Evolutionary conservation across 2,797 vertebrate species (phyloP).

Genomic region (Oceanodroma leucorhoa): DNA sequence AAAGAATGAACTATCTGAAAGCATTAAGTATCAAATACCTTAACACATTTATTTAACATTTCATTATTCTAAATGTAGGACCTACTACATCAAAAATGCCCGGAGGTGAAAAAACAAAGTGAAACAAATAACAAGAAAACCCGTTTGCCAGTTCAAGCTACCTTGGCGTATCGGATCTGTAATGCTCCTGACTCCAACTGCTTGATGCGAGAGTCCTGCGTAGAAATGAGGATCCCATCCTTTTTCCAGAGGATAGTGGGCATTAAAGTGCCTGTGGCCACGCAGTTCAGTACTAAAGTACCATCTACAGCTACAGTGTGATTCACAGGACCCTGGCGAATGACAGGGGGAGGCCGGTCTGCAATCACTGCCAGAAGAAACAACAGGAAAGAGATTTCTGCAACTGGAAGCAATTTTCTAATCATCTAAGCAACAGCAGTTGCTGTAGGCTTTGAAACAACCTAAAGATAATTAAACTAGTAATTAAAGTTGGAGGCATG

Average conservation of each 20-base stretch:
- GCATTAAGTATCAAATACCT: background rate
- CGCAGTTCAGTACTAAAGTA: conserved; percentile 87
- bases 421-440: conserved; percentile 85
- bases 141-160: conserved; percentile 49
- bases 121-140: background rate
- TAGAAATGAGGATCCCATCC: conserved; percentile 88
- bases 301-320: conserved; percentile 96
- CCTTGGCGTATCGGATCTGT: conserved; percentile 96
- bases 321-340: conserved; percentile 93
- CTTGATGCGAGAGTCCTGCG: conserved; percentile 94
- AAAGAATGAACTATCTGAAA: background rate
- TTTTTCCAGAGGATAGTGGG: conserved; percentile 97
- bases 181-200: conserved; percentile 88
- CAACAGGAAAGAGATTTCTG: conserved; percentile 80
- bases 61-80: background rate
- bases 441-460: conserved; percentile 80
- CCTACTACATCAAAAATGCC: background rate
- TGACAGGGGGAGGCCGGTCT: conserved; percentile 94
- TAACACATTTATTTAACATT: conserved; percentile 20
- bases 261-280: conserved; percentile 85
- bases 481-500: conserved; percentile 72
- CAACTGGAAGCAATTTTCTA: conserved; percentile 90
- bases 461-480: conserved; percentile 83
- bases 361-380: conserved; percentile 86
- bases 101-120: background rate